phyloP scores from a whole-genome alignment of 2,888 invertebrate genomes.

The Sylvicola cinctus region DNA sequence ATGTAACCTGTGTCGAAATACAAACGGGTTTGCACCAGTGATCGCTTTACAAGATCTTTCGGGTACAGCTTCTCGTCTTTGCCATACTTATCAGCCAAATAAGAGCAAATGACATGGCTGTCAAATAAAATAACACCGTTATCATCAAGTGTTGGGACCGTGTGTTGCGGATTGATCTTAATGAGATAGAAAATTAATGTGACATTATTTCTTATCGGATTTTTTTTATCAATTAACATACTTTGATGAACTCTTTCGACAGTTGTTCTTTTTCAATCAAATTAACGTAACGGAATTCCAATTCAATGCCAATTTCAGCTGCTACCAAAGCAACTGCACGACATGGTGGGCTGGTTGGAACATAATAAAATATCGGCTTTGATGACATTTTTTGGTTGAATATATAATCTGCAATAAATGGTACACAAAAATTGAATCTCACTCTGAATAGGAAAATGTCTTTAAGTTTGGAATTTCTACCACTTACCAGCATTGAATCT shows the following conservation, averaged over 20 bases:
- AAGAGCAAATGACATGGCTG: conserved; percentile 42
- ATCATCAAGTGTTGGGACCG: conserved; percentile 40
- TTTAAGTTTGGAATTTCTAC: too few relatives aligned
- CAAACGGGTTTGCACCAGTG: conserved; percentile 19
- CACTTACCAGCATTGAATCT: too few relatives aligned
- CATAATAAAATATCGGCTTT: conserved; percentile 16
- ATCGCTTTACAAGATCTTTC: conserved; percentile 19
- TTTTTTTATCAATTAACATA: too few relatives aligned
- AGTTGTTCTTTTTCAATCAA: conserved; percentile 21
- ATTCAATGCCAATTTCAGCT: conserved; percentile 20
- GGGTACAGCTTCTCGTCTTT: conserved; percentile 28
- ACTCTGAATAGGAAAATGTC: too few relatives aligned
- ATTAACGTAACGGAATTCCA: conserved; percentile 23
- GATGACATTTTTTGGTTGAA: too few relatives aligned
- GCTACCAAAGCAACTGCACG: conserved; percentile 24
- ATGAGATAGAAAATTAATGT: too few relatives aligned
- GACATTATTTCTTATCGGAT: too few relatives aligned
- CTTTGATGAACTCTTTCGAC: conserved; percentile 20
- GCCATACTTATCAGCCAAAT: conserved; percentile 37
- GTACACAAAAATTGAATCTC: too few relatives aligned
- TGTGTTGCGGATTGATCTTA: conserved; percentile 40
- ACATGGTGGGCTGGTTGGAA: conserved; percentile 23
- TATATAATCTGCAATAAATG: too few relatives aligned
- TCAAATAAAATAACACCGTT: conserved; percentile 34
- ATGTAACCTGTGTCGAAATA: conserved; percentile 23